Evolutionary conservation across 1,140 invertebrate species (phyloP), one percentile per base, ranked within the genome.

Genomic region (Listronotus oregonensis): DNA sequence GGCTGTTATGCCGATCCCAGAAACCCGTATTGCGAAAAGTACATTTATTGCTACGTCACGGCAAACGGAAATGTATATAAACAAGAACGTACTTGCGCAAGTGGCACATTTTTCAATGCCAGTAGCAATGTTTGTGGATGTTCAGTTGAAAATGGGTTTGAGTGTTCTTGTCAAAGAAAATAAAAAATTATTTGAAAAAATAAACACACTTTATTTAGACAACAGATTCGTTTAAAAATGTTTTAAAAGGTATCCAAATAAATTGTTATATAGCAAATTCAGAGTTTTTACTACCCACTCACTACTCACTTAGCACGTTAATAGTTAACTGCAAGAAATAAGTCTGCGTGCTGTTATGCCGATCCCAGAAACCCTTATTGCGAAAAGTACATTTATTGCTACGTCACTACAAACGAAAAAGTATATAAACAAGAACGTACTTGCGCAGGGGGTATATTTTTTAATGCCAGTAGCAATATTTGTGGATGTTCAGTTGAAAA

Each of bases 291-390:
- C n/a, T n/a, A n/a, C n/a, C n/a, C n/a, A n/a, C n/a, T n/a, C n/a
- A n/a, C n/a, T n/a, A n/a, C n/a, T n/a, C n/a, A n/a, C n/a, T n/a
- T n/a, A n/a, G n/a, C n/a, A n/a, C n/a, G n/a, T n/a, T n/a, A n/a
- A n/a, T n/a, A n/a, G n/a, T n/a, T n/a, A n/a, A n/a, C n/a, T n/a
- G n/a, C n/a, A n/a, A n/a, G n/a, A n/a, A n/a, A n/a, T n/a, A n/a
- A n/a, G n/a, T n/a, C n/a, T n/a, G n/a, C 52, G 11, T 32, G 52
- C 6, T 55, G 52, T 55, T 55, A 32, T 21, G n/a, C 52, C 12
- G 39, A 55, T 55, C 31, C 27, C 6, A 42, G 34, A 21, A 31
- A 55, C 14, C 52, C 31, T 9, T 55, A 11, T 39, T 55, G 52
- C 18, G 18, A 55, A 27, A 55, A 27, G 15, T 55, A 55, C 14